These are phyloP conservation scores for Galeruca laticollis DNA, from an alignment of 2,888 invertebrate genomes.

Conservation along the genomic window DNA sequence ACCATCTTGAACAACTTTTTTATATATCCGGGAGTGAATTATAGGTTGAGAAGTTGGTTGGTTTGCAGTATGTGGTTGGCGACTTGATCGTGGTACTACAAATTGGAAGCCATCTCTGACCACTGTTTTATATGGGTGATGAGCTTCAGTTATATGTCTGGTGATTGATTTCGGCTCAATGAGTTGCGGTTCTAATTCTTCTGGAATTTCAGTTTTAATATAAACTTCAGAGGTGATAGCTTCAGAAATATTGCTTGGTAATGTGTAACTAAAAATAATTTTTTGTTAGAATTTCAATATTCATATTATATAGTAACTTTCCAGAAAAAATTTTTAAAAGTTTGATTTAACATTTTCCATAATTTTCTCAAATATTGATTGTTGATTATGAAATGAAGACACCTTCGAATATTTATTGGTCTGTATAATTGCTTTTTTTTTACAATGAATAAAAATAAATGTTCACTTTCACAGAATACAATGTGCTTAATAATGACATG, in stretches of 20 bases:
- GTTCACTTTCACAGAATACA: too few relatives aligned
- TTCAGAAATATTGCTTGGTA: background rate
- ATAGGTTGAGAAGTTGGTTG: background rate
- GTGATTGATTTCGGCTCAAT: background rate
- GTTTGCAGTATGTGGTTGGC: background rate
- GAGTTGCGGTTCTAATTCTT: background rate
- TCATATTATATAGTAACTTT: too few relatives aligned
- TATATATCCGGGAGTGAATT: background rate
- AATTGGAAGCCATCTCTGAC: background rate
- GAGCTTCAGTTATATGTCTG: background rate
- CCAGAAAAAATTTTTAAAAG: too few relatives aligned
- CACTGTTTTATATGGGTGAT: background rate
- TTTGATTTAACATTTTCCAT: too few relatives aligned
- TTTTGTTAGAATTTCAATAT: background rate
- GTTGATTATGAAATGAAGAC: too few relatives aligned
- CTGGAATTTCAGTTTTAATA: background rate
- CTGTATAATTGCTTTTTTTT: too few relatives aligned
- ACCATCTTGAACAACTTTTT: background rate
- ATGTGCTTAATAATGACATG: too few relatives aligned
- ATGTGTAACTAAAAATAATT: background rate
- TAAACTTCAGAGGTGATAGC: background rate
- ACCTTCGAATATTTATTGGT: too few relatives aligned
- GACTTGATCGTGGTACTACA: background rate
- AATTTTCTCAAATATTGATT: too few relatives aligned
- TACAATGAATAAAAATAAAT: too few relatives aligned